Percentiles rank a stretch among this genome's conserved stretches.
Evolutionary conservation across 2,888 invertebrate genomes (phyloP).

Genomic region (Apocheima hispidaria): DNA sequence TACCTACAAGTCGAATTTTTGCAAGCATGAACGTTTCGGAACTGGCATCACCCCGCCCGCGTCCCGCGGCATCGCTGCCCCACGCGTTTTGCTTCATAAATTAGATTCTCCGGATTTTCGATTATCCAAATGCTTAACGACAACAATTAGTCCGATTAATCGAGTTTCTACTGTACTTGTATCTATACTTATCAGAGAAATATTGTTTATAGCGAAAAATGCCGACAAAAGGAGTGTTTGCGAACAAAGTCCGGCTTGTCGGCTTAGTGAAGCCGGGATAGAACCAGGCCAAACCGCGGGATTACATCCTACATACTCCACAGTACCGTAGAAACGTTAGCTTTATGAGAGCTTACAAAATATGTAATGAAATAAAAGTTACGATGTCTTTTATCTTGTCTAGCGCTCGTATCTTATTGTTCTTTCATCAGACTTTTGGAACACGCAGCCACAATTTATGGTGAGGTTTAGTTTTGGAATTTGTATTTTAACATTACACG

Average conservation of each 20-base stretch:
- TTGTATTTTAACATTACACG: neutral
- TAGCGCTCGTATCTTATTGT: neutral
- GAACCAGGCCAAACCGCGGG: constrained; percentile 16
- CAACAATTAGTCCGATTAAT: too few relatives aligned
- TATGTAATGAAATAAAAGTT: constrained; percentile 19
- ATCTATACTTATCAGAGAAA: too few relatives aligned
- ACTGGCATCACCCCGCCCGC: too few relatives aligned
- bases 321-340: constrained; percentile 1
- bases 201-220: constrained; percentile 12
- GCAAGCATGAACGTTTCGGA: too few relatives aligned
- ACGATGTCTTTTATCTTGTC: constrained; percentile 7
- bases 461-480: neutral
- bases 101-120: too few relatives aligned
- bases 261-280: constrained; percentile 14
- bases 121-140: too few relatives aligned
- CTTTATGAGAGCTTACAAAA: constrained; percentile 6
- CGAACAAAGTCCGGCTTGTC: constrained; percentile 26
- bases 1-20: too few relatives aligned
- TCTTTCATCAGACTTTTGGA: neutral
- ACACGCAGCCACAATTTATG: neutral
- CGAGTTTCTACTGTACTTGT: too few relatives aligned
- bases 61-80: too few relatives aligned
- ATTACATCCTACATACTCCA: constrained; percentile 10
- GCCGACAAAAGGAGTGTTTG: constrained; percentile 24
- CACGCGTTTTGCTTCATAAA: too few relatives aligned